Percentiles rank a stretch among this genome's conserved stretches.
phyloP scores from a whole-genome alignment of 2,113 vertebrate species.

The Xiphophorus hellerii region DNA sequence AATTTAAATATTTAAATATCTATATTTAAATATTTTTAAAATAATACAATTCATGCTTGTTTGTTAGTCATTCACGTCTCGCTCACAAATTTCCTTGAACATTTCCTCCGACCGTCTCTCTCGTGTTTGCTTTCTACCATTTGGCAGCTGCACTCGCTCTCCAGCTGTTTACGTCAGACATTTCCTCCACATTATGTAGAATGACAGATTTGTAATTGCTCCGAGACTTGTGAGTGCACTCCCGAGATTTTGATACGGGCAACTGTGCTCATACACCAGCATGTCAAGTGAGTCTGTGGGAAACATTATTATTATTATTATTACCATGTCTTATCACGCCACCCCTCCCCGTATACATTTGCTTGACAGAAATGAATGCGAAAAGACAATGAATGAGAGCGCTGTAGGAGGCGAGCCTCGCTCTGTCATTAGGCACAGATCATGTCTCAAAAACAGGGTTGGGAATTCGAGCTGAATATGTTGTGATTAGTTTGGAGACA shows the following conservation, averaged over 20 bases:
- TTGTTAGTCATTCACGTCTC: neutral
- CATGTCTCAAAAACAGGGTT: conserved; percentile 56
- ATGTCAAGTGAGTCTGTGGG: conserved; percentile 37
- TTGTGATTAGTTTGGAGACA: conserved; percentile 59
- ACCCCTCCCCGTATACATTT: conserved; percentile 18
- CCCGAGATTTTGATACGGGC: conserved; percentile 31
- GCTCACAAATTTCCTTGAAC: neutral
- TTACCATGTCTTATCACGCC: conserved; percentile 40
- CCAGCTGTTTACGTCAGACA: conserved; percentile 48
- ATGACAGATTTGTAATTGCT: conserved; percentile 73
- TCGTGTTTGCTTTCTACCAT: conserved; percentile 14
- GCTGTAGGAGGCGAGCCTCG: conserved; percentile 38
- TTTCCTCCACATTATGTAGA: conserved; percentile 60
- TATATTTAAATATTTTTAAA: neutral
- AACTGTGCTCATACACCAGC: conserved; percentile 23
- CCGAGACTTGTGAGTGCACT: conserved; percentile 47
- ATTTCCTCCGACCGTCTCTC: neutral
- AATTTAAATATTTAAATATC: no score
- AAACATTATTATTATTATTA: conserved; percentile 16
- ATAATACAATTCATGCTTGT: neutral
- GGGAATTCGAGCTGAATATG: conserved; percentile 47
- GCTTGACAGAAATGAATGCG: conserved; percentile 42
- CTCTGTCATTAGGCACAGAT: conserved; percentile 50
- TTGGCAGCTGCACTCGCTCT: conserved; percentile 33
- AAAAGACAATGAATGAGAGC: conserved; percentile 51